These are phyloP conservation scores for Gila robusta DNA, from an alignment of 2,797 vertebrate species.

Conservation along the genomic window DNA sequence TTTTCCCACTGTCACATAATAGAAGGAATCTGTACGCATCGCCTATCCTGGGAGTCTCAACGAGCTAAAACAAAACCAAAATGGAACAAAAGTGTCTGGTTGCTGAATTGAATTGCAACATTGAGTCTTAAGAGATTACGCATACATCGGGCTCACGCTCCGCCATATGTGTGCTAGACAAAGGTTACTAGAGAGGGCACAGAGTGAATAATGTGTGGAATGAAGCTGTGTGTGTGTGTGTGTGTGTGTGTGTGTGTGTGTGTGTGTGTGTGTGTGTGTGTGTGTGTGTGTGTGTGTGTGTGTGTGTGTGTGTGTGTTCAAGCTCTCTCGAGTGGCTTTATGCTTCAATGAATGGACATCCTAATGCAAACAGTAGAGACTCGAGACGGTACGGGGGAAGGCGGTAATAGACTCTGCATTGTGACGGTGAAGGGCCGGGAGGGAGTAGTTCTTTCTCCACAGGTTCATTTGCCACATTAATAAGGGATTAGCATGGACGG, in stretches of 20 bases:
- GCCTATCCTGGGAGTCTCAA: not conserved
- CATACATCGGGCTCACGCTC: conserved; percentile 21
- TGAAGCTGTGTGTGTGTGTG: conserved; percentile 15
- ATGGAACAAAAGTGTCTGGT: conserved; percentile 29
- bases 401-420: conserved; percentile 78
- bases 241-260: conserved; percentile 21
- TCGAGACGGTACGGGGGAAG: conserved; percentile 59
- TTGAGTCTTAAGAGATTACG: conserved; percentile 48
- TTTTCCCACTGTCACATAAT: conserved; percentile 47
- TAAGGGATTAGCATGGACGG: conserved; percentile 84
- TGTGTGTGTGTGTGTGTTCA: conserved; percentile 32
- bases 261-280: not conserved
- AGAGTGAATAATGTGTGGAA: conserved; percentile 45
- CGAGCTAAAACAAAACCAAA: conserved; percentile 16
- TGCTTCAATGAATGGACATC: conserved; percentile 77
- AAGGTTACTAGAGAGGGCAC: conserved; percentile 54
- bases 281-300: conserved; percentile 23
- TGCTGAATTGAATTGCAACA: conserved; percentile 62
- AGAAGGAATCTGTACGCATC: conserved; percentile 34
- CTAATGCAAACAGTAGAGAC: conserved; percentile 78
- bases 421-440: conserved; percentile 83
- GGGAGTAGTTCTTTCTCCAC: conserved; percentile 83
- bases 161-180: conserved; percentile 57
- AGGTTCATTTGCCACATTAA: conserved; percentile 86
- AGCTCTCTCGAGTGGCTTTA: conserved; percentile 63